Conservation (phyloP, 2,888 invertebrate genomes). For the Hirudinaria manillensis region DNA sequence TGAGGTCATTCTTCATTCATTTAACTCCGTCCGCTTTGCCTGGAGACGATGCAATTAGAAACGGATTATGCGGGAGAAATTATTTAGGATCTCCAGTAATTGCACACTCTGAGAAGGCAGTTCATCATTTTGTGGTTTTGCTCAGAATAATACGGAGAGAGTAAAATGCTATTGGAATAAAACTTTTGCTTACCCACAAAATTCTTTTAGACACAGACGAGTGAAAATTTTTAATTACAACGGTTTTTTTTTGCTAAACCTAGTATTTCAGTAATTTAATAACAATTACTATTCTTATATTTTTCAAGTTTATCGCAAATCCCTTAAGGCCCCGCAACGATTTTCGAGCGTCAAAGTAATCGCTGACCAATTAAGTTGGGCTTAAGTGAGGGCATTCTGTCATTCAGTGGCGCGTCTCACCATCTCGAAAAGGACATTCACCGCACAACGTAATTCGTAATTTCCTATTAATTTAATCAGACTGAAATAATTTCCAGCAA, state of each 20-base stretch:
- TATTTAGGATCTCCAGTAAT: too few species aligned
- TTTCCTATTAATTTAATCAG: too few species aligned
- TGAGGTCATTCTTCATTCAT: conserved; percentile 11
- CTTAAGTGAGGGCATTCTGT: not conserved
- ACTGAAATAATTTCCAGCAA: too few species aligned
- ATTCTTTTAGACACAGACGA: too few species aligned
- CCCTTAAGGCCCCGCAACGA: not conserved
- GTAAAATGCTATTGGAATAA: not conserved
- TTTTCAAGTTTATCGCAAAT: conserved; percentile 6
- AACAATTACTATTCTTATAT: not conserved
- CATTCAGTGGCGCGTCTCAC: too few species aligned
- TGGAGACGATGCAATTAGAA: conserved; percentile 15
- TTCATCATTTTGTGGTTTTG: too few species aligned
- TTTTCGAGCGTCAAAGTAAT: conserved; percentile 1
- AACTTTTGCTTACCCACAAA: not conserved
- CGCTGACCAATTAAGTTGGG: conserved; percentile 12
- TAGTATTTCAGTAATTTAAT: not conserved
- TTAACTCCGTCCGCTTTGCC: conserved; percentile 1
- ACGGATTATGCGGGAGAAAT: conserved; percentile 6
- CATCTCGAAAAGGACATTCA: too few species aligned
- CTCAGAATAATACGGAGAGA: too few species aligned
- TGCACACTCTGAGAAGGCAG: too few species aligned
- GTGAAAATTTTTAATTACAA: not conserved
- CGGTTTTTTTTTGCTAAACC: not conserved
- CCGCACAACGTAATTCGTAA: too few species aligned